A percentile compares a stretch with the other conserved stretches of the same genome.
Evolutionary conservation across 2,797 vertebrate genomes (phyloP).

Genomic region (Philypnodon macrostomus): DNA sequence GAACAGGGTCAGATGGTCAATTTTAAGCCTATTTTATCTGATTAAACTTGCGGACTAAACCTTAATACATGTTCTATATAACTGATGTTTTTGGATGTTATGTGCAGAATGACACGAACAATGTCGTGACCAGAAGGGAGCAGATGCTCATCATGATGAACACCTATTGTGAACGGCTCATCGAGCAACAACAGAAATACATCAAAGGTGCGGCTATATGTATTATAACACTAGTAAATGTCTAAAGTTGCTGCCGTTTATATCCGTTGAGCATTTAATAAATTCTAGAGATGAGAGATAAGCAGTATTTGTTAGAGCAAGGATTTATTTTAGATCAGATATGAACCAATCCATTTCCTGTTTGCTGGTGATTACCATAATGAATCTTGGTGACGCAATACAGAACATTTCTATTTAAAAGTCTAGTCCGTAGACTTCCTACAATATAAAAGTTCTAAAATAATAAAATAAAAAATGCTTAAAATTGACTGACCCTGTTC

Average conservation of each 20-base stretch:
- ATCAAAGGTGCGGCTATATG: slow-evolving; percentile 67
- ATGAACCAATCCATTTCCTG: slow-evolving; percentile 55
- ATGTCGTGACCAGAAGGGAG: slow-evolving; percentile 87
- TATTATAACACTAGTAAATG: background rate
- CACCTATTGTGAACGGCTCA: slow-evolving; percentile 79
- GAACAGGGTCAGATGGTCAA: too few species aligned
- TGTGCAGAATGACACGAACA: too few species aligned
- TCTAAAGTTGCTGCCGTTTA: background rate
- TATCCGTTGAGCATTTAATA: slow-evolving; percentile 5
- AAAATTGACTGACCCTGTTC: too few species aligned
- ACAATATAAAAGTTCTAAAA: too few species aligned
- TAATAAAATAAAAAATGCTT: too few species aligned
- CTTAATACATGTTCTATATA: too few species aligned
- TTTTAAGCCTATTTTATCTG: too few species aligned
- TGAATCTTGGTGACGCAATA: slow-evolving; percentile 30
- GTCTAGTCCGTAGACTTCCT: too few species aligned
- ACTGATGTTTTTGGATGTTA: too few species aligned
- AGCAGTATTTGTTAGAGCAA: slow-evolving; percentile 17
- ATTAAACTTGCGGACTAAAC: too few species aligned
- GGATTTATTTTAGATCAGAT: slow-evolving; percentile 54
- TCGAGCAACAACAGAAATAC: slow-evolving; percentile 69
- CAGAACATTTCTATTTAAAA: slow-evolving; percentile 1
- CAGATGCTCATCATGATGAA: slow-evolving; percentile 87
- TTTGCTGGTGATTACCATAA: slow-evolving; percentile 9
- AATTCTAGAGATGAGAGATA: slow-evolving; percentile 13